A percentile compares a stretch with the other conserved stretches of the same genome.
Evolutionary conservation across 35 echinoderm and acorn worm species (phyloP).

Genomic region (Stichopus chloronotus): DNA sequence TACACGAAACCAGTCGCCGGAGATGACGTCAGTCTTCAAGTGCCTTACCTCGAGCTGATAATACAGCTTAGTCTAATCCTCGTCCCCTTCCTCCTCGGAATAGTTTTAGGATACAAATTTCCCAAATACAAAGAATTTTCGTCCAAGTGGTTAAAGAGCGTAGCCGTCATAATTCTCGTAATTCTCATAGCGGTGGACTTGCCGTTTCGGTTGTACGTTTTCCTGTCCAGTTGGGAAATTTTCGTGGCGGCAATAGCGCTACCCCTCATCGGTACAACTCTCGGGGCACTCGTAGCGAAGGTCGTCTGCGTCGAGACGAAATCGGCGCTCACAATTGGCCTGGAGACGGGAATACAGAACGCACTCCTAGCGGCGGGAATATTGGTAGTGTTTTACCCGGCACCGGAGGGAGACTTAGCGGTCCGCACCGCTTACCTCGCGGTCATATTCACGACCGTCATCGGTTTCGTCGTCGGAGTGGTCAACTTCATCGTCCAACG

Average conservation of each 20-base stretch:
- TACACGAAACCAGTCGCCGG: conserved; percentile 33
- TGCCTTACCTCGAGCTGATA: conserved; percentile 42
- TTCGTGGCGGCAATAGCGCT: conserved; percentile 15
- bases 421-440: conserved; percentile 34
- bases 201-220: conserved; percentile 41
- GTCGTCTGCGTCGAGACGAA: conserved; percentile 7
- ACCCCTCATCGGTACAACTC: conserved; percentile 34
- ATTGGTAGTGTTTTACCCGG: conserved; percentile 36
- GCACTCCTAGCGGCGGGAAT: conserved; percentile 26
- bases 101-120: conserved; percentile 30
- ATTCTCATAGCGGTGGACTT: conserved; percentile 16
- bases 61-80: conserved; percentile 34
- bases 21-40: conserved; percentile 4
- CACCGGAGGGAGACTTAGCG: conserved; percentile 51
- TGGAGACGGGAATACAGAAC: conserved; percentile 65
- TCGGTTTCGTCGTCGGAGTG: neutral
- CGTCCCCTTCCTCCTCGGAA: conserved; percentile 49
- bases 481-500: conserved; percentile 28
- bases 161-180: conserved; percentile 12
- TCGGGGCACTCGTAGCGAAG: conserved; percentile 10
- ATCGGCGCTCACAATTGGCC: conserved; percentile 38
- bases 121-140: conserved; percentile 34
- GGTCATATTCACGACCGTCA: conserved; percentile 28
- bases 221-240: conserved; percentile 23
- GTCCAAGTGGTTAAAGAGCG: conserved; percentile 5